phyloP scores from a whole-genome alignment of 2,797 vertebrate genomes.

The Chelonia mydas region DNA sequence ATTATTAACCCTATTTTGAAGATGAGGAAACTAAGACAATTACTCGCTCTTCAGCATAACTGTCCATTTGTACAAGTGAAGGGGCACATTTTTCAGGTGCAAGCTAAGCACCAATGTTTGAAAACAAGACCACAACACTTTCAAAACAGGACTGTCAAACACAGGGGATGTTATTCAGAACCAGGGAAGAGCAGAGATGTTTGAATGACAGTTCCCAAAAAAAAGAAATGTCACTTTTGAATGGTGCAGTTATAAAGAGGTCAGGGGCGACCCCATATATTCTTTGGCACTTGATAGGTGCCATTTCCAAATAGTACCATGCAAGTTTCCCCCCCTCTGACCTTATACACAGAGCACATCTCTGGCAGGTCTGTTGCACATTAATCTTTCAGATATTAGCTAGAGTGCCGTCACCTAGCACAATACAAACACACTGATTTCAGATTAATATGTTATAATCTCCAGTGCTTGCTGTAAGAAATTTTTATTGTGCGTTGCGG shows the following conservation, averaged over 20 bases:
- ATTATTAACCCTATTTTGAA: neutral
- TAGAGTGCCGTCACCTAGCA: neutral
- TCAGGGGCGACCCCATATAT: neutral
- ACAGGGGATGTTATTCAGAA: neutral
- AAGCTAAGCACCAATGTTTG: neutral
- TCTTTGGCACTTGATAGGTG: neutral
- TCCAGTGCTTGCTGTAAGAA: neutral
- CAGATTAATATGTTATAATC: slow-evolving; percentile 11
- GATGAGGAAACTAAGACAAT: no score
- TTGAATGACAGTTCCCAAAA: slow-evolving; percentile 29
- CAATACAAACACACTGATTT: neutral
- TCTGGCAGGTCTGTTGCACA: neutral
- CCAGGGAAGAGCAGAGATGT: neutral
- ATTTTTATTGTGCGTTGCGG: neutral
- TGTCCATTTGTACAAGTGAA: neutral
- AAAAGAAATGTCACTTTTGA: neutral
- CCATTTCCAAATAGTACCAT: neutral
- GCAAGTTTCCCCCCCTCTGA: neutral
- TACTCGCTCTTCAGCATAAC: neutral
- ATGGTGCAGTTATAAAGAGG: neutral
- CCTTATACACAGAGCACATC: slow-evolving; percentile 2
- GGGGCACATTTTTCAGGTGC: neutral
- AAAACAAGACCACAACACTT: neutral
- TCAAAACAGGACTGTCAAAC: neutral
- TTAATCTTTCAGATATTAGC: slow-evolving; percentile 16